Conservation (phyloP, 2,113 vertebrate genomes). For the Otis tarda region DNA sequence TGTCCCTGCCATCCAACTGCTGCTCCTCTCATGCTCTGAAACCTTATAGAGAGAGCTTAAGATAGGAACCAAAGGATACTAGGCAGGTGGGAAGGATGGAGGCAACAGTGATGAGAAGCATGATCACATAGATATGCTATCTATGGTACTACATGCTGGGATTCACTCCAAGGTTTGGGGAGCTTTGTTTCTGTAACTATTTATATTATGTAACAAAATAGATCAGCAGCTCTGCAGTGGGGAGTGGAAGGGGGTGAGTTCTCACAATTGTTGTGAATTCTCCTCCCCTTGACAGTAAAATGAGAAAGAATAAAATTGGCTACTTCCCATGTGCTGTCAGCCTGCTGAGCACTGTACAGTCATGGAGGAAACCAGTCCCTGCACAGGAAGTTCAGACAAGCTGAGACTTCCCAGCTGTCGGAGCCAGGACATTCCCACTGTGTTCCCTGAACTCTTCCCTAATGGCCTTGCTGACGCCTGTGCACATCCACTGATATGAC, state of each 20-base stretch:
- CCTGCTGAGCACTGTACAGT: not conserved
- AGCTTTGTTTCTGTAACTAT: constrained; percentile 11
- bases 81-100: not conserved
- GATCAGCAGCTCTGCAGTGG: not conserved
- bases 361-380: not conserved
- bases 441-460: not conserved
- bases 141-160: not conserved
- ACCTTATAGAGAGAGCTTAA: not conserved
- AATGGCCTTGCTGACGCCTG: not conserved
- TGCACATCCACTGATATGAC: not conserved
- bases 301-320: constrained; percentile 1
- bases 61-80: not conserved
- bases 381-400: not conserved
- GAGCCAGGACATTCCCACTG: not conserved
- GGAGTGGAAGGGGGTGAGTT: not conserved
- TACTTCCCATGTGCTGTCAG: not conserved
- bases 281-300: constrained; percentile 2
- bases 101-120: not conserved
- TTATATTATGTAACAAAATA: not conserved
- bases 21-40: not conserved
- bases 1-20: not conserved
- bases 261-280: not conserved
- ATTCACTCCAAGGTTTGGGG: not conserved
- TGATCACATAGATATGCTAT: not conserved
- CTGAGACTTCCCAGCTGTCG: not conserved